A percentile compares a stretch with the other conserved stretches of the same genome.
Conservation (phyloP, 2,797 vertebrate genomes). For the Philypnodon macrostomus region DNA sequence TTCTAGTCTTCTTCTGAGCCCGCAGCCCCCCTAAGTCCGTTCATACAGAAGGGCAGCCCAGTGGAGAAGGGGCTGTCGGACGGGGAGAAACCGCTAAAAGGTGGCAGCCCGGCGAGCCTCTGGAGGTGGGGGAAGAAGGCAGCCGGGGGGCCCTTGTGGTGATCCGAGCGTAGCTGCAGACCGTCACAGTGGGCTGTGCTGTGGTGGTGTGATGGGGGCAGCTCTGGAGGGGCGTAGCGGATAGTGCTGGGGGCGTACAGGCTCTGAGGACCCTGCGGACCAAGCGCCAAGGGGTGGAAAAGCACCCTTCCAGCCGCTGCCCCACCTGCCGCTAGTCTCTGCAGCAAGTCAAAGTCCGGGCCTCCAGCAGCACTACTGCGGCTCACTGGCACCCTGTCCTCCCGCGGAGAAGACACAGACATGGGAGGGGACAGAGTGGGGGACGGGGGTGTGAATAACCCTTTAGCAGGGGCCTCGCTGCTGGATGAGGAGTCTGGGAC, state of each 20-base stretch:
- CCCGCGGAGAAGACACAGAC: constrained; percentile 76
- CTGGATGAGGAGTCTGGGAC: constrained; percentile 75
- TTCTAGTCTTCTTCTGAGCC: constrained; percentile 79
- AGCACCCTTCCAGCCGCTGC: constrained; percentile 80
- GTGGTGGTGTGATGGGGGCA: constrained; percentile 76
- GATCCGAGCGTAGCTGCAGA: constrained; percentile 76
- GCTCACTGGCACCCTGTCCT: constrained; percentile 63
- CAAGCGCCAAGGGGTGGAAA: constrained; percentile 79
- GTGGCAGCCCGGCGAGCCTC: constrained; percentile 80
- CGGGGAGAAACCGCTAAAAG: constrained; percentile 81
- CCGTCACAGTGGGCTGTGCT: constrained; percentile 62
- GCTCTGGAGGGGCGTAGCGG: constrained; percentile 86
- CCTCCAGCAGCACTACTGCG: constrained; percentile 47
- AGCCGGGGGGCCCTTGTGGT: constrained; percentile 75
- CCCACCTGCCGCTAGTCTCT: constrained; percentile 78
- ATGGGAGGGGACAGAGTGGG: constrained; percentile 76
- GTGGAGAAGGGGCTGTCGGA: constrained; percentile 83
- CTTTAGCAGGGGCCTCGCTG: constrained; percentile 69
- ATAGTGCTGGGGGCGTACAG: constrained; percentile 88
- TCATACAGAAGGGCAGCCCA: constrained; percentile 83
- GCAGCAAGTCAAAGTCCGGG: constrained; percentile 79
- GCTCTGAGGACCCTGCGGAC: constrained; percentile 79
- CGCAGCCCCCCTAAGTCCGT: constrained; percentile 78
- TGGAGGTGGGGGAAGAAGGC: constrained; percentile 88
- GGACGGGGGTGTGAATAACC: constrained; percentile 76